Evolutionary conservation across 2,797 vertebrate genomes (phyloP), one percentile per base, ranked within the genome.

Genomic region (Coluber constrictor): DNA sequence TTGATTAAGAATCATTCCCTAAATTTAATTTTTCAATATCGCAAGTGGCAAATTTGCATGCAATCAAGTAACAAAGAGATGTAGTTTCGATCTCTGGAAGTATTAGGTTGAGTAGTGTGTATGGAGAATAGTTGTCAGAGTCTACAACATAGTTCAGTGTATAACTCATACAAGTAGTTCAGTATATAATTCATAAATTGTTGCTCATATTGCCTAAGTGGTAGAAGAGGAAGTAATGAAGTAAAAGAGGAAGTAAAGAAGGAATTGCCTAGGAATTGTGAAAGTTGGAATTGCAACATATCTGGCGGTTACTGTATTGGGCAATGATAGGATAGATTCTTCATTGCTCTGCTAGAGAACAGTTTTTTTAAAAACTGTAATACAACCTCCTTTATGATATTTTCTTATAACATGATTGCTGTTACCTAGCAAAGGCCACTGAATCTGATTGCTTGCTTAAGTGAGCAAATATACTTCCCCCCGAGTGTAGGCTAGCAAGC

Each of bases 401-500:
- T 43, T 37, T 83, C 37, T 47, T 83, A 25, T 25, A 4, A 47
- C 18, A 25, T 47, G 4, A 47, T 83, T 83, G 37, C 18, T 79
- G 16, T 43, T 79, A 43, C 70, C 32, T 43, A 79, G 70, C 10
- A 83, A 25, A 83, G 23, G 74, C 74, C 37, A 83, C 18, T 83
- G 74, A 59, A 89, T 43, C 32, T 0, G 0, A 13, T 27, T 57
- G 66, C 32, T 90, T 96, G 12, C 88, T 94, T 94, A 93, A 92
- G 89, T 94, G 93, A 94, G 91, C 90, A 95, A 93, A 95, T 94
- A 91, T 88, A 93, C 95, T 94, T 93, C 94, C 57, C 90, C 90
- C 25, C 92, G 89, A 92, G 89, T 94, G 93, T 32, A 29, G 4
- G 92, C 94, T 92, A 93, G 89, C 70, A 92, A 94, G 90, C 43